Evolutionary conservation across 2,888 invertebrate species (phyloP).

Genomic region (Rhagonycha lutea): DNA sequence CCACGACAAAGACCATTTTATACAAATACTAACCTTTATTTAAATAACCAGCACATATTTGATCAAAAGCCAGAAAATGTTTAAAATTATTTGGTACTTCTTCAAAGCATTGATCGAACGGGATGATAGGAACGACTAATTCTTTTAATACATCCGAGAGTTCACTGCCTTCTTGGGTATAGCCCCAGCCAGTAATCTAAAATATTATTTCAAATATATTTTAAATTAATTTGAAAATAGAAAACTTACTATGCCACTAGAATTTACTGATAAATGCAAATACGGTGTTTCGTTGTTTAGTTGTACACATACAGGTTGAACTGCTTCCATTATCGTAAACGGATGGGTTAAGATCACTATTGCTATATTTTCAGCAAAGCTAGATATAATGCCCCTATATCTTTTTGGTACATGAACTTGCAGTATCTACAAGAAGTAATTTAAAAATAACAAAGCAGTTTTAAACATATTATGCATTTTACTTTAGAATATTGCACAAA

Average conservation of each 20-base stretch:
- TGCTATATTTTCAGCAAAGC: slow-evolving; percentile 47
- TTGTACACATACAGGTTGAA: slow-evolving; percentile 49
- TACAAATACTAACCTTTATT: background rate
- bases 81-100: background rate
- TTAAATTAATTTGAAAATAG: background rate
- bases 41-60: background rate
- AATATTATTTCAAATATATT: too few species aligned
- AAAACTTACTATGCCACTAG: slow-evolving; percentile 36
- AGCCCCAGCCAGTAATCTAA: too few species aligned
- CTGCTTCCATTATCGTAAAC: slow-evolving; percentile 42
- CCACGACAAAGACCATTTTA: too few species aligned
- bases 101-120: background rate
- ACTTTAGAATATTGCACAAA: background rate
- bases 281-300: slow-evolving; percentile 27
- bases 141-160: too few species aligned
- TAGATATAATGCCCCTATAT: slow-evolving; percentile 36
- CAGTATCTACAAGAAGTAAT: background rate
- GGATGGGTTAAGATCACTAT: slow-evolving; percentile 40
- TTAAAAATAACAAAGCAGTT: background rate
- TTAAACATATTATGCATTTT: background rate
- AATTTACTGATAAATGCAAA: slow-evolving; percentile 7
- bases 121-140: background rate
- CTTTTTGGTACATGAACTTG: slow-evolving; percentile 30
- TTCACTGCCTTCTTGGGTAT: too few species aligned
- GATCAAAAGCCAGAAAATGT: background rate